These are phyloP conservation scores for Helicorthomorpha holstii DNA, from an alignment of 1,140 invertebrate species.

Conservation along the genomic window DNA sequence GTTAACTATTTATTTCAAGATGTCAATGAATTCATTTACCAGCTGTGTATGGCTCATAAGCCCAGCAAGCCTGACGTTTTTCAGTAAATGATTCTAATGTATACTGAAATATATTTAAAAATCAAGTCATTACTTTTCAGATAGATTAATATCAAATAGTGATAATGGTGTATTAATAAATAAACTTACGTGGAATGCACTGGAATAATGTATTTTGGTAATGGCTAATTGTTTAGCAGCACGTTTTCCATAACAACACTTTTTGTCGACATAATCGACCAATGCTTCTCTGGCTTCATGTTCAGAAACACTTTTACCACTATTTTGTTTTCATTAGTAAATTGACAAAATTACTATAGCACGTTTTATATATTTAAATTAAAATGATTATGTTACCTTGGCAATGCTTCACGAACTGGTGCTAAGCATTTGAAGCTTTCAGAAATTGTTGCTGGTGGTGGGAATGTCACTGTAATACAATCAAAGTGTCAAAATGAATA, in stretches of 20 bases:
- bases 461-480: conserved; percentile 19
- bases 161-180: too few relatives aligned
- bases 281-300: conserved; percentile 32
- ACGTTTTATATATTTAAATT: background rate
- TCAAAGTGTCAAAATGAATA: conserved; percentile 2
- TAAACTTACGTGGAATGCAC: conserved; percentile 33
- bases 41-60: conserved; percentile 30
- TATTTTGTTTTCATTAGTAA: background rate
- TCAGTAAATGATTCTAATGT: conserved; percentile 40
- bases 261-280: conserved; percentile 26
- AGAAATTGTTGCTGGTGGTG: conserved; percentile 23
- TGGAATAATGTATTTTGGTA: conserved; percentile 30
- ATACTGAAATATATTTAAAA: conserved; percentile 31
- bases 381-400: conserved; percentile 13
- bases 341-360: background rate
- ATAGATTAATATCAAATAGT: too few relatives aligned
- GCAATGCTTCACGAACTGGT: conserved; percentile 16
- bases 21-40: background rate
- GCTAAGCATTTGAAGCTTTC: conserved; percentile 13
- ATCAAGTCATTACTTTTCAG: conserved; percentile 1
- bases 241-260: conserved; percentile 36
- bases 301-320: conserved; percentile 23
- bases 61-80: conserved; percentile 34
- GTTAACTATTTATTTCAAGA: background rate
- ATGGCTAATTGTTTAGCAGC: conserved; percentile 33